Evolutionary conservation across 2,888 invertebrate genomes (phyloP).

Genomic region (Cheilosia vernalis): DNA sequence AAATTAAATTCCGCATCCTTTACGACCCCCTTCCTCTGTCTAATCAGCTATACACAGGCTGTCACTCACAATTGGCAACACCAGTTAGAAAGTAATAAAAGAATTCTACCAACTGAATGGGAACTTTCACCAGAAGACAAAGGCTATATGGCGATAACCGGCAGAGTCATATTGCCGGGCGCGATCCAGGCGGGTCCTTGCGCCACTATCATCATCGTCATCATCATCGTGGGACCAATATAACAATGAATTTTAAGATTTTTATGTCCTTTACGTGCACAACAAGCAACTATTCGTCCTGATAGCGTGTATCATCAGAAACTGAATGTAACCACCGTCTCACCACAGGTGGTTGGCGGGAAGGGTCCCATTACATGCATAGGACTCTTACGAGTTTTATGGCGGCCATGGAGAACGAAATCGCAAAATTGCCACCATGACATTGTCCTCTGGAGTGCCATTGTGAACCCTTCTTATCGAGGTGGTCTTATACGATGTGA

Average conservation of each 20-base stretch:
- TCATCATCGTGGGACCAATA: constrained; percentile 72
- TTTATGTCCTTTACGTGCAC: constrained; percentile 72
- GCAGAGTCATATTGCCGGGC: constrained; percentile 31
- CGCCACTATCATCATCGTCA: constrained; percentile 44
- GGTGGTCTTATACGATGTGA: constrained; percentile 65
- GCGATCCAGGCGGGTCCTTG: constrained; percentile 26
- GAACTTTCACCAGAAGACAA: constrained; percentile 25
- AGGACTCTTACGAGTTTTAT: constrained; percentile 65
- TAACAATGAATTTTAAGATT: constrained; percentile 75
- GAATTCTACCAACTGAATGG: not conserved
- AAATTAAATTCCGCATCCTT: constrained; percentile 63
- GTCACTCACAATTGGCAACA: constrained; percentile 51
- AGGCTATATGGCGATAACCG: constrained; percentile 35
- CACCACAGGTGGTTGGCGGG: constrained; percentile 69
- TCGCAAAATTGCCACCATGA: constrained; percentile 73
- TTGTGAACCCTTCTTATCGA: constrained; percentile 74
- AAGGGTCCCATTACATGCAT: constrained; percentile 30
- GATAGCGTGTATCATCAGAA: constrained; percentile 28
- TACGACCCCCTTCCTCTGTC: constrained; percentile 42
- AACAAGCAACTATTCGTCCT: constrained; percentile 68
- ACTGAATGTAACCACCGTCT: constrained; percentile 30
- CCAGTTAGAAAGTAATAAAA: constrained; percentile 56
- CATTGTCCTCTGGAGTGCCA: constrained; percentile 72
- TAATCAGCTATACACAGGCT: constrained; percentile 42
- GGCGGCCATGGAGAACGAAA: constrained; percentile 65